phyloP scores from a whole-genome alignment of 1,140 invertebrate species.

The Cydia pomonella region DNA sequence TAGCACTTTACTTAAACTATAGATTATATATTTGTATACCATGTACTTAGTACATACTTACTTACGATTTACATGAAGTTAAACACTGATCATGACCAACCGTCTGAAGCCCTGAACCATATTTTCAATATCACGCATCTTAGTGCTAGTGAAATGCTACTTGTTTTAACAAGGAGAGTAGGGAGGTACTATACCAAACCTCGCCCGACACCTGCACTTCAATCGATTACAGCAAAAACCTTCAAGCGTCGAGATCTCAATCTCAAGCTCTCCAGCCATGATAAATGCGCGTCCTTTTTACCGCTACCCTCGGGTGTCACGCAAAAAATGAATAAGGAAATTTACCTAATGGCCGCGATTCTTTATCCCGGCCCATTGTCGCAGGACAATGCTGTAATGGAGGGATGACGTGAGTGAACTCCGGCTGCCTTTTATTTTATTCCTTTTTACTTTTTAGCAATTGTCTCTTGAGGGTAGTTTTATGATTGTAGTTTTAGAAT shows the following conservation, averaged over 20 bases:
- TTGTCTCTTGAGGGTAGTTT: conserved; percentile 30
- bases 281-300: conserved; percentile 67
- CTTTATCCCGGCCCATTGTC: conserved; percentile 77
- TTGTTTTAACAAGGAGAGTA: not conserved
- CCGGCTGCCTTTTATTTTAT: conserved; percentile 44
- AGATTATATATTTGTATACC: no score
- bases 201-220: conserved; percentile 15
- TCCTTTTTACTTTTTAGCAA: conserved; percentile 42
- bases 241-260: conserved; percentile 38
- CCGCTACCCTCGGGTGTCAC: conserved; percentile 73
- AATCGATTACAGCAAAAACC: conserved; percentile 33
- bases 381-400: conserved; percentile 77
- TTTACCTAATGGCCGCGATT: conserved; percentile 78
- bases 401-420: conserved; percentile 75
- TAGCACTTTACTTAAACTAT: no score
- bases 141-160: not conserved
- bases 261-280: conserved; percentile 53
- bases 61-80: no score
- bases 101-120: no score
- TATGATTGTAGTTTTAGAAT: conserved; percentile 24
- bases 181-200: not conserved
- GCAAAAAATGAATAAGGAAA: conserved; percentile 80
- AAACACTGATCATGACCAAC: no score
- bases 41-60: no score
- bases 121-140: no score